Conservation (phyloP, 2,888 invertebrate species). For the Coelogynopora nodosa region DNA sequence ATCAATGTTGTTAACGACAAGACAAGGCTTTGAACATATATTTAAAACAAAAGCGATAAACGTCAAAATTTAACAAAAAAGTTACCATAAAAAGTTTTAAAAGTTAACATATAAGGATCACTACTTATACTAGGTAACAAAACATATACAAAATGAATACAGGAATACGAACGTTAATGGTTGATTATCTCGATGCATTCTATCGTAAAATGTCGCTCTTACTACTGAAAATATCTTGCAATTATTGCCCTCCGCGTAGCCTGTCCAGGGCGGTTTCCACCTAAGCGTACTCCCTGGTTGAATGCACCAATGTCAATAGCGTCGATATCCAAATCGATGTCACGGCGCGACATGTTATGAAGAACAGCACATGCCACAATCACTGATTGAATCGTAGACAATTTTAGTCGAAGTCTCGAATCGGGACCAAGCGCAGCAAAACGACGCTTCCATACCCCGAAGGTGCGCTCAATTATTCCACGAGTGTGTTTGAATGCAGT, state of each 20-base stretch:
- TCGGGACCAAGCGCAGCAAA: not conserved
- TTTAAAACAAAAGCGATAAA: not conserved
- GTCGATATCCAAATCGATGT: not conserved
- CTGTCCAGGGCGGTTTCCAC: not conserved
- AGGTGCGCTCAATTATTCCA: not conserved
- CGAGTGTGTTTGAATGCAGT: not conserved
- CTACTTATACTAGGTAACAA: no score
- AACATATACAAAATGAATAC: not conserved
- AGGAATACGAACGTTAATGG: not conserved
- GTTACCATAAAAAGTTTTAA: not conserved
- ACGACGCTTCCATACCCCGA: not conserved
- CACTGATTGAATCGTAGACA: not conserved
- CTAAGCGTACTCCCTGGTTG: not conserved
- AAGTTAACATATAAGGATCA: no score
- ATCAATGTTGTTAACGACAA: not conserved
- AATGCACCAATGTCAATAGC: not conserved
- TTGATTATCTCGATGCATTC: not conserved
- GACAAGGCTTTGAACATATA: not conserved
- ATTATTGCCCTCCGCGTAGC: not conserved
- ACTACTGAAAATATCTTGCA: not conserved
- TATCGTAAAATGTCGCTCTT: not conserved
- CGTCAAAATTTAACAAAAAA: not conserved
- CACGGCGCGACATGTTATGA: not conserved
- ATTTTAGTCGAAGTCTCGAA: not conserved
- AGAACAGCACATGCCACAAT: not conserved